Evolutionary conservation across 2,888 invertebrate species (phyloP).

Genomic region (Dicycla oo): DNA sequence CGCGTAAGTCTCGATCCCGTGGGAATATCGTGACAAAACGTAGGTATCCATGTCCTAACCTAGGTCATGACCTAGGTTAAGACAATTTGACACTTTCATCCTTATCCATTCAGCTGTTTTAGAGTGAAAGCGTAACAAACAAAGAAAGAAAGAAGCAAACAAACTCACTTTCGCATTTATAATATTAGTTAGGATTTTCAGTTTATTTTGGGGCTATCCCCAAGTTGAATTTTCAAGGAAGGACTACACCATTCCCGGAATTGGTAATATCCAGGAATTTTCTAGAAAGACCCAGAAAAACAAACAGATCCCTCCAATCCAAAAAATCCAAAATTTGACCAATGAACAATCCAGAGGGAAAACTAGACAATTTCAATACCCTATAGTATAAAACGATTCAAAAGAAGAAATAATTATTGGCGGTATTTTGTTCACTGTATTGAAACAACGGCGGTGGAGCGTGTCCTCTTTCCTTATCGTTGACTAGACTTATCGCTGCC

Average conservation of each 20-base stretch:
- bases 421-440: conserved; percentile 45
- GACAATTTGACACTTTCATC: too few species aligned
- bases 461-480: conserved; percentile 71
- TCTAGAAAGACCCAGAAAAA: background rate
- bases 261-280: background rate
- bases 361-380: background rate
- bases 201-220: too few species aligned
- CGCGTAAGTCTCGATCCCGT: too few species aligned
- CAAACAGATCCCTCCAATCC: background rate
- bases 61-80: too few species aligned
- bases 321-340: background rate
- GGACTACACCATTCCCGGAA: background rate
- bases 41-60: too few species aligned
- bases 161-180: too few species aligned
- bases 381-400: background rate
- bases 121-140: too few species aligned
- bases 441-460: conserved; percentile 49
- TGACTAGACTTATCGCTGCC: conserved; percentile 65
- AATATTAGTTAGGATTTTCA: too few species aligned
- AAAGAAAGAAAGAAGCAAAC: too few species aligned
- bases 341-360: background rate
- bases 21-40: too few species aligned
- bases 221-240: background rate
- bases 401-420: conserved; percentile 21
- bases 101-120: too few species aligned